Base-by-base conservation (phyloP, 2,888 invertebrate genomes). In the Cerastoderma edule region DNA sequence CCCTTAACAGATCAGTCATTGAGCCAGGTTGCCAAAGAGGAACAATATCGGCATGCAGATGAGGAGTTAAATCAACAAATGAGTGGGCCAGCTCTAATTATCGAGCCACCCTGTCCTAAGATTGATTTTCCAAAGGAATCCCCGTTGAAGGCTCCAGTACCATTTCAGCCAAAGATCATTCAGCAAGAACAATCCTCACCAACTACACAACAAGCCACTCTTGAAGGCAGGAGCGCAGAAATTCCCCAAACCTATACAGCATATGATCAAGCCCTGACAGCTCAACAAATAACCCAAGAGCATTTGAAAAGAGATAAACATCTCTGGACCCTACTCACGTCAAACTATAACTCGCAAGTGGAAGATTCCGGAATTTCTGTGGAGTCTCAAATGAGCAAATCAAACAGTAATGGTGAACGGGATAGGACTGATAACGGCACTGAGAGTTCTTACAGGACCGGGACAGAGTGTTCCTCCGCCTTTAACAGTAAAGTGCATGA, bases 291-390 rank as follows among this genome's bases (percentile, higher is more conserved):
- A 27, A 76, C 80, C n/a, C 76, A 80, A 30, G 80, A 80, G 48
- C 80, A 80, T 74, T 60, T 80, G 48, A 77, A 73, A 53, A 57
- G 75, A 50, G 83, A 84, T 63, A 83, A 83, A 65, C 83, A 84
- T 67, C 53, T 84, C 48, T 77, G 83, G 69, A 83, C 75, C 39
- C 75, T 84, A 2, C 71, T 84, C 3, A 60, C 75, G 27, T 60
- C 79, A 8, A 65, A 72, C 24, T 76, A 72, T 35, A 63, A 48
- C 4, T 46, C 73, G 28, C 35, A 53, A 30, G 70, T 67, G 16
- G 80, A 80, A 16, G 76, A 76, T 54, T 76, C 74, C n/a, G 75
- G 72, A 8, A 60, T 73, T 4, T 76, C 80, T 2, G 54, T 53
- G 16, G 73, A 72, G 6, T 68, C 74, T 8, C 71, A 72, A 8